phyloP scores from a whole-genome alignment of 2,797 vertebrate genomes.

The Carcharodon carcharias region DNA sequence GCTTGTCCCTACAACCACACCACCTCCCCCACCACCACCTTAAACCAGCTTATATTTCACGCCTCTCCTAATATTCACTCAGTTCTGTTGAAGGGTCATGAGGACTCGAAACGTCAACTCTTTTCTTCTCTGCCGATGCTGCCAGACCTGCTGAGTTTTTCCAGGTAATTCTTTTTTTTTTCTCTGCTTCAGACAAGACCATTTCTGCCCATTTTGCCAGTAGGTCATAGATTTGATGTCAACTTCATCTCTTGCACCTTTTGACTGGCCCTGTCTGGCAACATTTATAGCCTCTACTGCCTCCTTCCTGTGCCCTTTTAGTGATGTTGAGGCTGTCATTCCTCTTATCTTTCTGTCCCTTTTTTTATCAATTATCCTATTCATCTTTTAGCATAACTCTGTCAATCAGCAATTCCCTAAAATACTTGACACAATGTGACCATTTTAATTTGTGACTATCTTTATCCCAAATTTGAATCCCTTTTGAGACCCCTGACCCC shows the following conservation, averaged over 20 bases:
- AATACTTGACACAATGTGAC: neutral
- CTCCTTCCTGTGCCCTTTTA: neutral
- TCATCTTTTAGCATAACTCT: neutral
- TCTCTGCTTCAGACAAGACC: neutral
- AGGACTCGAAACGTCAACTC: no score
- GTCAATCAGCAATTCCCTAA: neutral
- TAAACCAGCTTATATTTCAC: no score
- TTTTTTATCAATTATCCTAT: neutral
- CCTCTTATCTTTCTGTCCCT: neutral
- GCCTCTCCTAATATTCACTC: no score
- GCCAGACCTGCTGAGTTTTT: no score
- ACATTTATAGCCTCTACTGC: neutral
- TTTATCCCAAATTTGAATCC: neutral
- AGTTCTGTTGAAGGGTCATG: no score
- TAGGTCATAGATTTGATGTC: neutral
- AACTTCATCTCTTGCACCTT: neutral
- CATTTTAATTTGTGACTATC: neutral
- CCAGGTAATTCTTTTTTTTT: no score
- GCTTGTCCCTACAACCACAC: no score
- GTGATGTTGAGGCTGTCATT: neutral
- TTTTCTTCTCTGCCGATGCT: no score
- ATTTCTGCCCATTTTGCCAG: neutral
- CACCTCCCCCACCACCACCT: no score
- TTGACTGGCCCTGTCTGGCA: neutral
- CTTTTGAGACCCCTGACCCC: neutral